phyloP scores from a whole-genome alignment of 1,140 invertebrate genomes.

The Brachionus calyciflorus region DNA sequence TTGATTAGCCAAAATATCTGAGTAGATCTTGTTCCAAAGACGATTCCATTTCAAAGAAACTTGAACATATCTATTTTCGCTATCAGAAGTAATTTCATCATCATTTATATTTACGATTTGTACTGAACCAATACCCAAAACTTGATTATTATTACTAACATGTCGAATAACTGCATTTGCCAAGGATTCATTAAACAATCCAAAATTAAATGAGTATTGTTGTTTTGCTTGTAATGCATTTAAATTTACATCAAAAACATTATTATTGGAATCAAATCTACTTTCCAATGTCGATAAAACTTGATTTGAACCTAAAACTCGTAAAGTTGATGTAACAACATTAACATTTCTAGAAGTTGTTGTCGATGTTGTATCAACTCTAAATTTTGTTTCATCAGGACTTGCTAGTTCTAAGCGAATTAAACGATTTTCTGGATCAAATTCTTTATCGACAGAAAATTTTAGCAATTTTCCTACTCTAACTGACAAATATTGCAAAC shows the following conservation, averaged over 20 bases:
- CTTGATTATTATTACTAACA: constrained; percentile 2
- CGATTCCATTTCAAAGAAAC: constrained; percentile 17
- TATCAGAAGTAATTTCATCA: neutral
- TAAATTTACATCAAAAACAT: constrained; percentile 11
- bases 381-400: constrained; percentile 20
- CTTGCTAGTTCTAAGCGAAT: constrained; percentile 11
- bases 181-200: constrained; percentile 13
- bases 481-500: constrained; percentile 5
- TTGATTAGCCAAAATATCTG: neutral
- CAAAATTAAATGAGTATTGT: constrained; percentile 7
- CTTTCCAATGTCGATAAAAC: neutral
- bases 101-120: neutral
- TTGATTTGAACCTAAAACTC: neutral
- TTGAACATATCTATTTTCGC: constrained; percentile 16
- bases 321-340: neutral
- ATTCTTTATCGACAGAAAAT: constrained; percentile 46
- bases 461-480: constrained; percentile 1
- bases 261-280: constrained; percentile 23
- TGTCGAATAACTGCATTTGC: constrained; percentile 1
- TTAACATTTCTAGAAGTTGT: neutral
- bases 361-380: neutral
- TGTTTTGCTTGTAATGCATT: neutral
- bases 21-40: constrained; percentile 15
- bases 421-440: constrained; percentile 31
- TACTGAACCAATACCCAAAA: neutral